These are phyloP conservation scores for Lysiphlebus fabarum DNA, from an alignment of 1,140 invertebrate genomes.

Conservation along the genomic window DNA sequence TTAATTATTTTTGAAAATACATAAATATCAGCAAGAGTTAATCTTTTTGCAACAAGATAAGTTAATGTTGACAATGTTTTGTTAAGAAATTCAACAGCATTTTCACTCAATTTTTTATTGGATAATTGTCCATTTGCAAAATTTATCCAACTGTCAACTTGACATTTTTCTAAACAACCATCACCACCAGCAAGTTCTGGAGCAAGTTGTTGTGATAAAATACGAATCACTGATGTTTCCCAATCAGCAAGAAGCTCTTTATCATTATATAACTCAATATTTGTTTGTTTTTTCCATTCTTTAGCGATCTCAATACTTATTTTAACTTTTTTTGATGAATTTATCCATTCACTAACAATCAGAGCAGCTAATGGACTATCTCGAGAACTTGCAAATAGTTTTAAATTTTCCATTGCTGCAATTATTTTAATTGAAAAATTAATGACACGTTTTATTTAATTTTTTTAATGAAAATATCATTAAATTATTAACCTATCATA, in stretches of 20 bases:
- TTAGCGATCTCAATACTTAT: conserved; percentile 40
- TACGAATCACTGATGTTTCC: conserved; percentile 40
- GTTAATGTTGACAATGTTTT: conserved; percentile 69
- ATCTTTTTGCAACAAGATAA: conserved; percentile 72
- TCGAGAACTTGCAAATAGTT: conserved; percentile 34
- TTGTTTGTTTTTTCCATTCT: conserved; percentile 37
- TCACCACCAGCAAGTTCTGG: conserved; percentile 33
- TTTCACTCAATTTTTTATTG: conserved; percentile 59
- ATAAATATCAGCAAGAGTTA: conserved; percentile 85
- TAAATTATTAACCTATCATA: no score
- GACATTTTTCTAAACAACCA: conserved; percentile 59
- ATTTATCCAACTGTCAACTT: conserved; percentile 88
- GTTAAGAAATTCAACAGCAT: conserved; percentile 71
- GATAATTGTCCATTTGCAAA: conserved; percentile 62
- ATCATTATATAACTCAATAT: conserved; percentile 35
- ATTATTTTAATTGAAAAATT: no score
- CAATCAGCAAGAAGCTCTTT: conserved; percentile 35
- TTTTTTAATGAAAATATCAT: no score
- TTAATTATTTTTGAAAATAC: conserved; percentile 62
- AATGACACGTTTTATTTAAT: no score
- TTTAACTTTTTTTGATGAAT: conserved; percentile 37
- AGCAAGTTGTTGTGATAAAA: conserved; percentile 35
- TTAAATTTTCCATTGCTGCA: conserved; percentile 23
- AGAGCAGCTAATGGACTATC: conserved; percentile 47
- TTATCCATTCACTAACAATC: conserved; percentile 41